Evolutionary conservation across 2,888 invertebrate species (phyloP).

Genomic region (Lasioglossum morio): DNA sequence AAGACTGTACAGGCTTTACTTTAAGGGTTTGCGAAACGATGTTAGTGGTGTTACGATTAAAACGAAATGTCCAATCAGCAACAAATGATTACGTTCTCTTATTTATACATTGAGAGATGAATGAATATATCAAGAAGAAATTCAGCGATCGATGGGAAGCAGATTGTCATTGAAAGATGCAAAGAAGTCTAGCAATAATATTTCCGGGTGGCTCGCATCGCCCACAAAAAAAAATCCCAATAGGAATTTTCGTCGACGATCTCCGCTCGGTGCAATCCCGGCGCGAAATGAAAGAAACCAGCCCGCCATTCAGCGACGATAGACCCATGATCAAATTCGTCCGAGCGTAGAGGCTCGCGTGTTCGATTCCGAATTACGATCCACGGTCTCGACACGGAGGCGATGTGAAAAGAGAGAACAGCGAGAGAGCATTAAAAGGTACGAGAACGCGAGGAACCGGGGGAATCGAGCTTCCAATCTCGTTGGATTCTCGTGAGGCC

Average conservation of each 20-base stretch:
- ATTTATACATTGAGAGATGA: too few species aligned
- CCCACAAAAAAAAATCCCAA: too few species aligned
- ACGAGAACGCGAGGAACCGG: slow-evolving; percentile 32
- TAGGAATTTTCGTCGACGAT: neutral
- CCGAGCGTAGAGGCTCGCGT: slow-evolving; percentile 29
- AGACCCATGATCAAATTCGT: neutral
- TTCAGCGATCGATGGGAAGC: too few species aligned
- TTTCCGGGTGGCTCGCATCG: too few species aligned
- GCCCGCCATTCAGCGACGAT: neutral
- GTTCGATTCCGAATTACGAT: slow-evolving; percentile 50
- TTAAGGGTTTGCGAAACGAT: too few species aligned
- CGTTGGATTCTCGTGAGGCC: slow-evolving; percentile 31
- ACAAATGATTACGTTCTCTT: too few species aligned
- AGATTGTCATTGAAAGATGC: too few species aligned
- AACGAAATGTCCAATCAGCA: too few species aligned
- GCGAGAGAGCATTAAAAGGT: slow-evolving; percentile 33
- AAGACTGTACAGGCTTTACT: too few species aligned
- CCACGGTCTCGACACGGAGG: slow-evolving; percentile 11
- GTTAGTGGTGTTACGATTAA: too few species aligned
- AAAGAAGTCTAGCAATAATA: too few species aligned
- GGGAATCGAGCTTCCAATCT: slow-evolving; percentile 53
- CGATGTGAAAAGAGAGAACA: neutral
- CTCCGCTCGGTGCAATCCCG: neutral
- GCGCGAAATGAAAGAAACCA: neutral
- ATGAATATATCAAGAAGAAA: too few species aligned